Percentiles rank a stretch among this genome's conserved stretches.
These are phyloP conservation scores for Theristus sp. DNA, from an alignment of 2,888 invertebrate species.

Conservation along the genomic window DNA sequence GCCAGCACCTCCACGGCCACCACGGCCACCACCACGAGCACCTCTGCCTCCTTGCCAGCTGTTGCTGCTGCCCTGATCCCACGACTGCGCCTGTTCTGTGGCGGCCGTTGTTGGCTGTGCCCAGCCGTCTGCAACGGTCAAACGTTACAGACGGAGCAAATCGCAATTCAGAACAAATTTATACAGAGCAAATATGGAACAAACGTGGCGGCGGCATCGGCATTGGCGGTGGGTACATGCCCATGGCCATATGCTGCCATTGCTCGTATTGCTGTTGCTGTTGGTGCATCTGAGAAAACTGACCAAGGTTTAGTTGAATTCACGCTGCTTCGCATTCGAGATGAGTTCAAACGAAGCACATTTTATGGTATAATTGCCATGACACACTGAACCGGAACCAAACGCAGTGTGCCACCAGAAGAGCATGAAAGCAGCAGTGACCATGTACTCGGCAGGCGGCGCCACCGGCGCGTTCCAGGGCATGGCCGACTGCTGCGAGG, in stretches of 20 bases:
- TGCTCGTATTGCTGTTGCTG: no score
- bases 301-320: no score
- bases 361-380: no score
- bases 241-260: not conserved
- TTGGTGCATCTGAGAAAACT: no score
- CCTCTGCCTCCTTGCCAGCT: not conserved
- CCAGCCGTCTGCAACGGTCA: not conserved
- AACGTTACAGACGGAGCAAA: not conserved
- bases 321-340: no score
- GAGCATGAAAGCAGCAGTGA: no score
- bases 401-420: no score
- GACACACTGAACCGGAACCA: no score
- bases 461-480: not conserved
- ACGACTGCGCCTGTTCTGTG: not conserved
- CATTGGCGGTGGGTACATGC: not conserved
- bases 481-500: no score
- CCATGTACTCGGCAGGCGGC: not conserved
- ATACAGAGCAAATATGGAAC: not conserved
- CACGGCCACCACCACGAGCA: not conserved
- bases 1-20: not conserved
- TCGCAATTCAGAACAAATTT: not conserved
- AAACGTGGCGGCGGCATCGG: not conserved
- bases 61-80: not conserved
- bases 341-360: no score
- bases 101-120: not conserved